Evolutionary conservation across 2,797 vertebrate genomes (phyloP), one percentile per base, ranked within the genome.

Genomic region (Cuculus canorus): DNA sequence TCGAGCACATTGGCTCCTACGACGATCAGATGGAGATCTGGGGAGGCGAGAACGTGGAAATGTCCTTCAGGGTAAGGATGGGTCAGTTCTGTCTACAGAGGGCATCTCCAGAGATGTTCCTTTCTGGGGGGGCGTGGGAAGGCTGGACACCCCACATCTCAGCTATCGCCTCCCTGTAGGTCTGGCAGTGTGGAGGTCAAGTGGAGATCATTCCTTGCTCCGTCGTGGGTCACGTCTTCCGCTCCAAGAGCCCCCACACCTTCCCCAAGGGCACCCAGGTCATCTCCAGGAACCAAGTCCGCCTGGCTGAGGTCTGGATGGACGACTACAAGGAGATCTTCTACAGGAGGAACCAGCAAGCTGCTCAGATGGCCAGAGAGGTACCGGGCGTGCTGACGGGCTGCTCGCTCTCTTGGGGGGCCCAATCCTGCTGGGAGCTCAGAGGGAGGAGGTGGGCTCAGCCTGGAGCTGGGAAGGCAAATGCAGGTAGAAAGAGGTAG

Each of bases 11-110:
- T 7, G 99, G 99, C 68, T 99, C 99, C 54, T 99, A 99, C 4
- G 99, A 99, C 2, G 98, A 99, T 86, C 98, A 99, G 98, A 99
- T 99, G 99, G 99, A 99, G 98, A 99, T 99, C 88, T 99, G 99
- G 99, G 99, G 99, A 13, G 99, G 99, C 1, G 99, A 99, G 97
- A 99, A 99, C 37, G 98, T 99, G 78, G 99, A 99, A 96, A 99
- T 99, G 99, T 99, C 99, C 17, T 99, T 99, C 97, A 98, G 99
- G 98, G 99, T 99, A 89, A 98, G 99, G 95, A 39, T 8, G 13
- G 25, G 13, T 32, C 4, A 3, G 39, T 1, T 6, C 27, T 10
- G 0, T 11, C 37, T 50, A 18, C 64, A 4, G 7, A 47, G 21
- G 33, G 24, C 5, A 1, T 16, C 50, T 76, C 28, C 33, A 18